Evolutionary conservation across 2,113 vertebrate genomes (phyloP).

Genomic region (Podilymbus podiceps): DNA sequence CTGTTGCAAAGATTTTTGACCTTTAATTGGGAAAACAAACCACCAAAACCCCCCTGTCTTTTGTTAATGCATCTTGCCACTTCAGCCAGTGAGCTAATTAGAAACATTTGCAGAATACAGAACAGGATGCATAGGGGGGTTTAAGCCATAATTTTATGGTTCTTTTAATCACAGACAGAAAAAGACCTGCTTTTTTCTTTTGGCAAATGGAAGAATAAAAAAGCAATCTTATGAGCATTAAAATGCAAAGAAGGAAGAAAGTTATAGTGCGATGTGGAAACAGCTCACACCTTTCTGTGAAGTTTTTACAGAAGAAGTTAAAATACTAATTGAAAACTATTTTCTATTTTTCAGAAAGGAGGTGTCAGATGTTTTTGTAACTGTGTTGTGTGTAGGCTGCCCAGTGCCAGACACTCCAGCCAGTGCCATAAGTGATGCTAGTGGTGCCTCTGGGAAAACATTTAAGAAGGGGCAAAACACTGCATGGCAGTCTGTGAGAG

Average conservation of each 20-base stretch:
- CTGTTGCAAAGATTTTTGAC: background rate
- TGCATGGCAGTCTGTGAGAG: background rate
- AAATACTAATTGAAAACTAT: background rate
- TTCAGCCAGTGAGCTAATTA: background rate
- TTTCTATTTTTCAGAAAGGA: background rate
- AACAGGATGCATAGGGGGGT: background rate
- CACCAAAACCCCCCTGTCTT: background rate
- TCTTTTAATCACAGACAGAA: background rate
- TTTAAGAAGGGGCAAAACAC: background rate
- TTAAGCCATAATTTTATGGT: background rate
- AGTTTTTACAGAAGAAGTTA: background rate
- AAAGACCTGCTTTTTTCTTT: background rate
- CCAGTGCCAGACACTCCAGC: background rate
- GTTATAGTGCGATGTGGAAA: background rate
- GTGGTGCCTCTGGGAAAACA: background rate
- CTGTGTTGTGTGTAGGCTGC: background rate
- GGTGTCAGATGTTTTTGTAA: background rate
- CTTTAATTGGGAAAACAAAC: background rate
- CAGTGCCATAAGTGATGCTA: background rate
- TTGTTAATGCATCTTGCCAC: background rate
- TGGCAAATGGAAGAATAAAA: background rate
- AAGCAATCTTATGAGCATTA: background rate
- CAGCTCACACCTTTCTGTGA: background rate
- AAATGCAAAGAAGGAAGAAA: background rate
- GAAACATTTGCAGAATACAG: background rate